These are phyloP conservation scores for Lycodopsis pacificus DNA, from an alignment of 2,797 vertebrate genomes.

Conservation along the genomic window DNA sequence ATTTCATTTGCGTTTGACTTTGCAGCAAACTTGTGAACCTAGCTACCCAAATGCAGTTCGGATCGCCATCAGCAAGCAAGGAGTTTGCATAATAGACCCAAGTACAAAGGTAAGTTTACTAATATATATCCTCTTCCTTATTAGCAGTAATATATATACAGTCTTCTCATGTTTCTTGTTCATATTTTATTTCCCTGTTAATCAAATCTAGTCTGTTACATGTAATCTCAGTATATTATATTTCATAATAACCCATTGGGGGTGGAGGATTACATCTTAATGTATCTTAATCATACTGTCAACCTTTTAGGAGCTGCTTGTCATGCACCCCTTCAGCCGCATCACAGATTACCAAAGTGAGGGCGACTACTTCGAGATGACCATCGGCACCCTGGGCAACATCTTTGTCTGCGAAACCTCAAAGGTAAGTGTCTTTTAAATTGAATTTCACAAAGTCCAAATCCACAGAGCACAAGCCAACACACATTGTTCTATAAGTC, in stretches of 20 bases:
- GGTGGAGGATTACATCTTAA: neutral
- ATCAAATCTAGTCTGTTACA: neutral
- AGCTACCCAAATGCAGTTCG: constrained; percentile 86
- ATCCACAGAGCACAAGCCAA: neutral
- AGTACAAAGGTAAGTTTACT: constrained; percentile 87
- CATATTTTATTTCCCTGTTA: neutral
- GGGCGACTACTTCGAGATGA: constrained; percentile 90
- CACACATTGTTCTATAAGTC: neutral
- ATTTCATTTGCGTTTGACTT: constrained; percentile 39
- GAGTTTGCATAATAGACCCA: constrained; percentile 90
- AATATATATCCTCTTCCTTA: neutral
- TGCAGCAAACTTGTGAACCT: constrained; percentile 93
- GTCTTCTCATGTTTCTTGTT: neutral
- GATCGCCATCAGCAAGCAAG: constrained; percentile 92
- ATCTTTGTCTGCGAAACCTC: constrained; percentile 91
- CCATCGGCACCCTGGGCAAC: constrained; percentile 85
- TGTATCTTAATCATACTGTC: neutral
- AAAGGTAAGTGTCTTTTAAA: constrained; percentile 83
- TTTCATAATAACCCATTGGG: neutral
- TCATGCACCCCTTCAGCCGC: constrained; percentile 89
- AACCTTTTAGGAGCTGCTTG: constrained; percentile 86
- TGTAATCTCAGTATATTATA: neutral
- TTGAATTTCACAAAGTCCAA: neutral
- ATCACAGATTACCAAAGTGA: constrained; percentile 91
- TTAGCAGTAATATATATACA: neutral